Evolutionary conservation across 2,113 vertebrate species (phyloP).

Genomic region (Phalacrocorax aristotelis): DNA sequence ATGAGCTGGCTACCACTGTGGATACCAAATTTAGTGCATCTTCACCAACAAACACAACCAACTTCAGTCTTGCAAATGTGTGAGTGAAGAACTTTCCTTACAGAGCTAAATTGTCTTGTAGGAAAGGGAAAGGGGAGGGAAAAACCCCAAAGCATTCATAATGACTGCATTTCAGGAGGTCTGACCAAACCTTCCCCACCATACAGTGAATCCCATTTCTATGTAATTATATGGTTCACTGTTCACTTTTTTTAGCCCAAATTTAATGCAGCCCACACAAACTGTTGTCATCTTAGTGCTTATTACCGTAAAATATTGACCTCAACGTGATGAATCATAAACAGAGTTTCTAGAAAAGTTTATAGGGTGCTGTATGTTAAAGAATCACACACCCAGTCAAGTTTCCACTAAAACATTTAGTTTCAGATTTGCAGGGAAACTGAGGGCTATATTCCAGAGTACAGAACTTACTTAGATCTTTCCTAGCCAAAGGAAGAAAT

Average conservation of each 20-base stretch:
- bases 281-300: not conserved
- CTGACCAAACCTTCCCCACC: not conserved
- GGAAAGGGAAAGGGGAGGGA: not conserved
- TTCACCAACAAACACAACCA: not conserved
- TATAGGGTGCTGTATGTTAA: not conserved
- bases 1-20: not conserved
- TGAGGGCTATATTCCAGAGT: not conserved
- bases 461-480: not conserved
- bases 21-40: not conserved
- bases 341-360: not conserved
- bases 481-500: not conserved
- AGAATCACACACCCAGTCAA: not conserved
- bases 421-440: not conserved
- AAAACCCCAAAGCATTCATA: not conserved
- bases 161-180: not conserved
- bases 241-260: not conserved
- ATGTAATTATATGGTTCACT: not conserved
- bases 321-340: slow-evolving; percentile 35
- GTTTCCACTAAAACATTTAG: not conserved
- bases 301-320: slow-evolving; percentile 37
- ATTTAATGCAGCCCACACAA: slow-evolving; percentile 9
- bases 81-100: not conserved
- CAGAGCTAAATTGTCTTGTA: not conserved
- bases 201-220: not conserved
- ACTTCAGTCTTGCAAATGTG: not conserved